A percentile compares a stretch with the other conserved stretches of the same genome.
Evolutionary conservation across 2,113 vertebrate genomes (phyloP).

Genomic region (Grallaria varia): DNA sequence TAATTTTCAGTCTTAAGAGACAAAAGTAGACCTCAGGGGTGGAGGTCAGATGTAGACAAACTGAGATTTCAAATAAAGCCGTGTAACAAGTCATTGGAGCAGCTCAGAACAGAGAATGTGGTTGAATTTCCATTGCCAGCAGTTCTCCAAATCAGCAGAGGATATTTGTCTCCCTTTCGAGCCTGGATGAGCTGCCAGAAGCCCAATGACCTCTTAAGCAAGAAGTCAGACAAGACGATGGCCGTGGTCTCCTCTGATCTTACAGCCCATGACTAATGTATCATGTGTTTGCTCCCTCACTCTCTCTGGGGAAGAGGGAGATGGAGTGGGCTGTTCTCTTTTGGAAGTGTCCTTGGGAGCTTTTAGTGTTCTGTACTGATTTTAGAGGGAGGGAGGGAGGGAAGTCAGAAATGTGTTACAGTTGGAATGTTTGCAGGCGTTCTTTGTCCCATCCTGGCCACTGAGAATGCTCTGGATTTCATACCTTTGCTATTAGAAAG

Average conservation of each 20-base stretch:
- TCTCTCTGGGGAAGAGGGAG: neutral
- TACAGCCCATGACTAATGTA: slow-evolving; percentile 33
- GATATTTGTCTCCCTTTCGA: neutral
- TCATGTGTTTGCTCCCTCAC: slow-evolving; percentile 51
- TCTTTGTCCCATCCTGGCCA: neutral
- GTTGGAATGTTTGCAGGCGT: neutral
- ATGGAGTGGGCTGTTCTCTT: slow-evolving; percentile 10
- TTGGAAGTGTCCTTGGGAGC: neutral
- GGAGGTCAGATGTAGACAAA: neutral
- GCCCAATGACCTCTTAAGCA: slow-evolving; percentile 7
- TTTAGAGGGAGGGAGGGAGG: neutral
- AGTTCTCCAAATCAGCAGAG: neutral
- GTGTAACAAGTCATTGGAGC: neutral
- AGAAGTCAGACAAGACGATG: slow-evolving; percentile 23
- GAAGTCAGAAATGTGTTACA: neutral
- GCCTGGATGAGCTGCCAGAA: slow-evolving; percentile 9
- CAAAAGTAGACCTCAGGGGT: neutral
- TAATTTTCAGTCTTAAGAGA: neutral
- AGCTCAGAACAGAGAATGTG: neutral
- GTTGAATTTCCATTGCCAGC: neutral
- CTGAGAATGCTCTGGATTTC: neutral
- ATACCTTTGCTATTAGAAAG: neutral
- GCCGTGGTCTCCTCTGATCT: slow-evolving; percentile 3
- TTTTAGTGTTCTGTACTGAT: neutral
- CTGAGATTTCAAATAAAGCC: neutral